Percentiles rank a stretch among this genome's conserved stretches.
Conservation (phyloP, 2,113 vertebrate species). For the Rhinogobius similis region DNA sequence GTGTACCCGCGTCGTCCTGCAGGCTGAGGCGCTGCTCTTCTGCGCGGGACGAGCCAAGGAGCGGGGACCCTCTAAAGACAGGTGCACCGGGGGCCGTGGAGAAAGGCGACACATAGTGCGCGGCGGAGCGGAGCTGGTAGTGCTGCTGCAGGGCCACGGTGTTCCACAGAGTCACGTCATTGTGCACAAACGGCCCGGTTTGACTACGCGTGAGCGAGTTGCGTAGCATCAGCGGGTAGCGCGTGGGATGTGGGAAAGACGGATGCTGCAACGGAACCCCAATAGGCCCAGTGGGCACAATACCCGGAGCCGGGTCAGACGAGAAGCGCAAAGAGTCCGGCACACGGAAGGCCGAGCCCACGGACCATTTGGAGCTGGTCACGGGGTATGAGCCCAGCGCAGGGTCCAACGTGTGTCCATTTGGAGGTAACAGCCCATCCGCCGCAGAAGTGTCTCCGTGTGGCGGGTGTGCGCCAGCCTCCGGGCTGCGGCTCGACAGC, state of each 20-base stretch:
- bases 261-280: slow-evolving; percentile 89
- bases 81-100: slow-evolving; percentile 59
- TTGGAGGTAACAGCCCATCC: slow-evolving; percentile 85
- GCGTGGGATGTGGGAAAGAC: slow-evolving; percentile 90
- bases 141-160: slow-evolving; percentile 98
- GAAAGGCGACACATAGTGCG: slow-evolving; percentile 92
- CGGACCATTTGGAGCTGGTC: slow-evolving; percentile 93
- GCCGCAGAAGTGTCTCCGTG: slow-evolving; percentile 64
- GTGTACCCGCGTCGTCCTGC: slow-evolving; percentile 85
- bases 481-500: slow-evolving; percentile 85
- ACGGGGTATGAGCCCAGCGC: slow-evolving; percentile 90
- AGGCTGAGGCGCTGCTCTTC: slow-evolving; percentile 87
- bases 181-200: slow-evolving; percentile 87
- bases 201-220: slow-evolving; percentile 90
- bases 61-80: slow-evolving; percentile 86
- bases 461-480: slow-evolving; percentile 35
- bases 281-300: slow-evolving; percentile 83
- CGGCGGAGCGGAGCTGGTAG: slow-evolving; percentile 90
- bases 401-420: slow-evolving; percentile 90
- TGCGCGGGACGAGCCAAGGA: slow-evolving; percentile 78
- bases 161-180: slow-evolving; percentile 95
- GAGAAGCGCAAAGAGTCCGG: slow-evolving; percentile 91
- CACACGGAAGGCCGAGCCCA: slow-evolving; percentile 95
- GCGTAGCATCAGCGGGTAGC: slow-evolving; percentile 93
- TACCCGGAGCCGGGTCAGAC: slow-evolving; percentile 80